Evolutionary conservation across 2,113 vertebrate genomes (phyloP), one percentile per base, ranked within the genome.

Genomic region (Seriola quinqueradiata): DNA sequence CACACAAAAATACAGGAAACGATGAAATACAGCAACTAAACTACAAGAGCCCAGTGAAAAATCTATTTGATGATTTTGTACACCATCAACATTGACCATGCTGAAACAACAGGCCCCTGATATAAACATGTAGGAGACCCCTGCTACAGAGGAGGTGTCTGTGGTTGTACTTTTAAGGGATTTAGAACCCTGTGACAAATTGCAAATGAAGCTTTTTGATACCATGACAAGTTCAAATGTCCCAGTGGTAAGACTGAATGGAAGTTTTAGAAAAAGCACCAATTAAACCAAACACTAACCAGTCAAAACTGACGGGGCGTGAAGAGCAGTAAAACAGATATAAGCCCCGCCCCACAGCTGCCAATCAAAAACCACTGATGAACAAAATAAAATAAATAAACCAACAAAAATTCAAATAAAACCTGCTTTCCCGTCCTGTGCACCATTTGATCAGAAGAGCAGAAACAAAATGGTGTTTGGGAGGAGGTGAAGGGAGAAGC

Each of bases 391-490:
- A 14, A 6, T 67, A 28, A 67, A 48, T 46, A 17, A 46, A 23
- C 36, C 19, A n/a, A 55, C 0, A 48, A 34, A 54, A 40, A 61
- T 28, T 54, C 6, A 76, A 59, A 40, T 8, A n/a, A 66, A 65
- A 17, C 17, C 32, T 52, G 14, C 28, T 50, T 64, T n/a, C 3
- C 8, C 7, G 44, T 23, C 0, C 2, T 36, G 10, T 58, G 14
- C 11, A 8, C 67, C 71, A 77, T 77, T 80, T 82, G 50, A 65
- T 57, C 32, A 36, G 14, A 50, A 14, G 0, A 72, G 21, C 12
- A 61, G 50, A 71, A 75, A 52, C 66, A 88, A 84, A 87, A 82
- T 60, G 76, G 63, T 19, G 3, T 57, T 8, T 10, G 65, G 40
- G 34, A 69, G 52, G 65, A 74, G 44, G 50, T 28, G 58, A 71